Base-by-base conservation (phyloP, 2,797 vertebrate species). In the Novumbra hubbsi region DNA sequence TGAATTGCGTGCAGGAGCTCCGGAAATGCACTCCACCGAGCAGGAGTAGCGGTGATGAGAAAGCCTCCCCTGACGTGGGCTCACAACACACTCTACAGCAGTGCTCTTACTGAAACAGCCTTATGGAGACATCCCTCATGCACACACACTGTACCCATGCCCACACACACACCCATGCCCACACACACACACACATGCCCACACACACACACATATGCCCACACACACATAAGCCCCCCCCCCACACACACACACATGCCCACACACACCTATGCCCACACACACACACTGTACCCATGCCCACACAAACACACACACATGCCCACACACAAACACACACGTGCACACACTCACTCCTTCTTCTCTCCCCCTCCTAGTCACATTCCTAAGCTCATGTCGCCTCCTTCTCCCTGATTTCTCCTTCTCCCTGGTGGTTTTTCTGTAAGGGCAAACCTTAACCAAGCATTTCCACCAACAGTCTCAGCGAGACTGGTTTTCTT, bases 11-110 rank as follows among this genome's bases (percentile, higher is more conserved):
- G 74, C 74, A 11, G 21, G 14, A 60, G 62, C 60, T 45, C 34
- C 9, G 2, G 45, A 38, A 32, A 32, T 2, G 14, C 70, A 34
- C 27, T 16, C 50, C 6, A n/a, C 70, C 24, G 70, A 71, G 74
- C 60, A 70, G 60, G 52, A 64, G 64, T 75, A 68, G 32, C 32
- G 15, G 50, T 74, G 68, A 76, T 67, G 74, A 48, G 55, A 48
- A 27, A 72, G 64, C 63, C 27, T 52, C 15, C 30, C 38, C 41
- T 21, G 41, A 62, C 28, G 64, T 62, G 62, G 24, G 63, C 55
- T 30, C 57, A 15, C 19, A 52, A 30, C 30, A 21, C 15, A 41
- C 32, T 57, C 41, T 41, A 48, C 32, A 49, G 50, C 68, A 65
- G 3, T 48, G 38, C 55, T 67, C 72, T 68, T 49, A 72, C 63